Base-by-base conservation (phyloP, 2,113 vertebrate species). In the Nothoprocta perdicaria region DNA sequence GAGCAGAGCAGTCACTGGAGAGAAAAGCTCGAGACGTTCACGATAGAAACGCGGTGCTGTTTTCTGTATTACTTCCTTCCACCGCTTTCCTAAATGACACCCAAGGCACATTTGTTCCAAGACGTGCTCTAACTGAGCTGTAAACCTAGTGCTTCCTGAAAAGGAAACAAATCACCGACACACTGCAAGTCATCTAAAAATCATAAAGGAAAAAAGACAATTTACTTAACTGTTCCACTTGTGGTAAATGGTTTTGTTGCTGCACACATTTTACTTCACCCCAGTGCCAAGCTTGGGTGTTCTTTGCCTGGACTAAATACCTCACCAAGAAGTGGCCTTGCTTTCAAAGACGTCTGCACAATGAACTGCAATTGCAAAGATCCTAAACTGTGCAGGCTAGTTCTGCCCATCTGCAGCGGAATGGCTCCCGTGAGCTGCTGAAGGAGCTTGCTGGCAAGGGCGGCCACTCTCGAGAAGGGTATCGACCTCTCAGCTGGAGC, bases 91-190 rank as follows among this genome's bases (percentile, higher is more conserved):
- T 92, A 92, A 71, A n/a, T 0, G 2, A 88, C 38, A 83, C 61
- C 38, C 76, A 87, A 87, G 63, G 12, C 43, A 88, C 65, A 83
- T 76, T 76, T 65, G 55, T 62, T 88, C 73, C 67, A 72, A 89
- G 72, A 83, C 66, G 40, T 85, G 87, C 60, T 38, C 79, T 74
- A 19, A 9, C 19, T 31, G 50, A 90, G 77, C 33, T 75, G 43
- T 77, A 91, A 93, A 82, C 26, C 55, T 88, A 92, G 92, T 68
- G 68, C 92, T 91, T 96, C 84, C 84, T 89, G 67, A 65, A 84
- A 86, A 84, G 80, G 68, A 91, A 80, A 60, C 72, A 60, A 83
- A 90, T 74, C 71, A 85, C 80, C 85, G 31, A 85, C 65, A 67
- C 40, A 58, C 15, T 80, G 33, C 63, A 89, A 87, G 63, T 74